Evolutionary conservation across 2,888 invertebrate species (phyloP).

Genomic region (Eristalinus aeneus): DNA sequence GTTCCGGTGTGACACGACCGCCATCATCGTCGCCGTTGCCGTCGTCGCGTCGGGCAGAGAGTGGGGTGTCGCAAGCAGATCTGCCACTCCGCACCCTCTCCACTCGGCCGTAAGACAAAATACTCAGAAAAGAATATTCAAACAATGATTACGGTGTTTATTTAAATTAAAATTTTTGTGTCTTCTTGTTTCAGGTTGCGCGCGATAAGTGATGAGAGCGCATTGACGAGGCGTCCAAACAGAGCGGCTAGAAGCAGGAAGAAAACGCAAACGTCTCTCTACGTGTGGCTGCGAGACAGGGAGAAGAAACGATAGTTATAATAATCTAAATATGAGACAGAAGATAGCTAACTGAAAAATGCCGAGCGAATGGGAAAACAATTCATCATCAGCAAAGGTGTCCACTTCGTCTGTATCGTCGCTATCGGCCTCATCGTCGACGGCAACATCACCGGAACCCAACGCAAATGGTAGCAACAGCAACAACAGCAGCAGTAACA

Average conservation of each 20-base stretch:
- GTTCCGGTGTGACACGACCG: conserved; percentile 41
- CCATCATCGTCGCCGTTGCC: not conserved
- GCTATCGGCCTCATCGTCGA: conserved; percentile 65
- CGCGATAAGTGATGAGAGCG: conserved; percentile 44
- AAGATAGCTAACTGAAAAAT: conserved; percentile 58
- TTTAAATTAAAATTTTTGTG: conserved; percentile 36
- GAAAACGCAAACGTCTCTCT: not conserved
- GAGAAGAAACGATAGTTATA: conserved; percentile 61
- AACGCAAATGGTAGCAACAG: conserved; percentile 60
- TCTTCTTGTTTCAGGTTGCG: conserved; percentile 53
- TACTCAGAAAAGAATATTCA: conserved; percentile 41
- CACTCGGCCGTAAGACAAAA: conserved; percentile 14
- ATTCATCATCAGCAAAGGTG: conserved; percentile 63
- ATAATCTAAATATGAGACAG: conserved; percentile 65
- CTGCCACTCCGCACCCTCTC: not conserved
- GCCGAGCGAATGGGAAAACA: conserved; percentile 70
- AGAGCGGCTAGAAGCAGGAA: not conserved
- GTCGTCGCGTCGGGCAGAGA: not conserved
- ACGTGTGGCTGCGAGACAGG: conserved; percentile 29
- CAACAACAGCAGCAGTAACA: conserved; percentile 19
- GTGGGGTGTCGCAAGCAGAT: not conserved
- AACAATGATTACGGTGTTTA: conserved; percentile 52
- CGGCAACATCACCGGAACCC: conserved; percentile 70
- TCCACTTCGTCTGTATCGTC: conserved; percentile 64
- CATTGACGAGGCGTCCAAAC: conserved; percentile 25